phyloP scores from a whole-genome alignment of 2,113 vertebrate genomes.

The Podarcis raffonei region DNA sequence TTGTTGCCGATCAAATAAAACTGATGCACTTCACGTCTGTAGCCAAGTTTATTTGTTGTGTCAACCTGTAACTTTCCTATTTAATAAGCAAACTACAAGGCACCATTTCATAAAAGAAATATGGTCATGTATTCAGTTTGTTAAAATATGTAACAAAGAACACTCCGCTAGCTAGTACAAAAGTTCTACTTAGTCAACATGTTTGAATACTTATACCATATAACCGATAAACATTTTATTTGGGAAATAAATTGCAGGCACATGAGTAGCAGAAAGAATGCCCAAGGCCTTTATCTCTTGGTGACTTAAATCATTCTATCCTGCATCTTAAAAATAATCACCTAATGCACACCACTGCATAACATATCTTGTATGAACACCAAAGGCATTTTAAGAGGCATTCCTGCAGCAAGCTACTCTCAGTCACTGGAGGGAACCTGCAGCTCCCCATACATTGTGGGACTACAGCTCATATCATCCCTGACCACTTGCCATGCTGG shows the following conservation, averaged over 20 bases:
- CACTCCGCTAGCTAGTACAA: background rate
- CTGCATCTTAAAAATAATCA: background rate
- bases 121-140: background rate
- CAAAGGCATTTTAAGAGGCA: background rate
- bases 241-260: no score
- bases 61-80: background rate
- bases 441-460: background rate
- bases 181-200: background rate
- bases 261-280: background rate
- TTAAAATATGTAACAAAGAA: background rate
- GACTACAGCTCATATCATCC: background rate
- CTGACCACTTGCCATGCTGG: background rate
- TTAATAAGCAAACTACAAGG: background rate
- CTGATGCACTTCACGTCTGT: background rate
- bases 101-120: background rate
- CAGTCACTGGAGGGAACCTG: background rate
- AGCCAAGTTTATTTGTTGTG: background rate
- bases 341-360: background rate
- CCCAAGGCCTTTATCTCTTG: background rate
- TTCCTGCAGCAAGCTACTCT: background rate
- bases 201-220: background rate
- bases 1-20: background rate
- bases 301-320: background rate
- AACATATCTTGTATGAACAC: background rate
- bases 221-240: no score